These are phyloP conservation scores for Drosophila fulvimacula DNA, from an alignment of 2,888 invertebrate genomes.

Conservation along the genomic window DNA sequence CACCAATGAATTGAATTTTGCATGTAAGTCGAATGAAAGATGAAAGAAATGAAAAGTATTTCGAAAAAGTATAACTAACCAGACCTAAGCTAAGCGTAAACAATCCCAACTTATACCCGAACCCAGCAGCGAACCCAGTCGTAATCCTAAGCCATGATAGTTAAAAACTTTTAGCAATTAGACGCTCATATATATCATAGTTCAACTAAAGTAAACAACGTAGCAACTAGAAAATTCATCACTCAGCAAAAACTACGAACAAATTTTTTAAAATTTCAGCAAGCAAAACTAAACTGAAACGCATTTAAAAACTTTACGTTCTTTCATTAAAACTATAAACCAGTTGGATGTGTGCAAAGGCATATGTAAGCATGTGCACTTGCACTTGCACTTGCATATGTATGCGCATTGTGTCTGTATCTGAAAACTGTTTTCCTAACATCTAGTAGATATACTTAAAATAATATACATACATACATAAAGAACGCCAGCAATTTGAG, in stretches of 20 bases:
- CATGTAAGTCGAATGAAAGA: constrained; percentile 70
- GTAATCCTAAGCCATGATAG: constrained; percentile 49
- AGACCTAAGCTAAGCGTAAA: constrained; percentile 68
- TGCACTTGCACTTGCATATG: constrained; percentile 8
- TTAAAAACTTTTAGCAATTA: constrained; percentile 75
- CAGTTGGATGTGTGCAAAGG: constrained; percentile 50
- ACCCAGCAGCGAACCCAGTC: constrained; percentile 40
- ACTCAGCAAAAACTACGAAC: constrained; percentile 34
- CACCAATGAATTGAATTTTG: constrained; percentile 82
- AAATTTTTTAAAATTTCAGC: constrained; percentile 62
- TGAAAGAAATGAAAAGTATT: constrained; percentile 54
- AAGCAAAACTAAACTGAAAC: constrained; percentile 47
- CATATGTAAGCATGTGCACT: constrained; percentile 17
- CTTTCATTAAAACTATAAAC: constrained; percentile 38
- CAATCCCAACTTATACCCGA: constrained; percentile 59
- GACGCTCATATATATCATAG: constrained; percentile 79
- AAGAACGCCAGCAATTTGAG: constrained; percentile 47
- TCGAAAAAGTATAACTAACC: constrained; percentile 35
- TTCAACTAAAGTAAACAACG: constrained; percentile 61
- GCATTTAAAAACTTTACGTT: constrained; percentile 73
- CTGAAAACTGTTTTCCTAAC: constrained; percentile 66
- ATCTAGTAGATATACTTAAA: constrained; percentile 60
- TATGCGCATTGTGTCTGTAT: constrained; percentile 38
- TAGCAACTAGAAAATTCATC: constrained; percentile 52
- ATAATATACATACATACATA: constrained; percentile 9